Base-by-base conservation (phyloP, 1,140 invertebrate genomes). In the Anastrepha obliqua region DNA sequence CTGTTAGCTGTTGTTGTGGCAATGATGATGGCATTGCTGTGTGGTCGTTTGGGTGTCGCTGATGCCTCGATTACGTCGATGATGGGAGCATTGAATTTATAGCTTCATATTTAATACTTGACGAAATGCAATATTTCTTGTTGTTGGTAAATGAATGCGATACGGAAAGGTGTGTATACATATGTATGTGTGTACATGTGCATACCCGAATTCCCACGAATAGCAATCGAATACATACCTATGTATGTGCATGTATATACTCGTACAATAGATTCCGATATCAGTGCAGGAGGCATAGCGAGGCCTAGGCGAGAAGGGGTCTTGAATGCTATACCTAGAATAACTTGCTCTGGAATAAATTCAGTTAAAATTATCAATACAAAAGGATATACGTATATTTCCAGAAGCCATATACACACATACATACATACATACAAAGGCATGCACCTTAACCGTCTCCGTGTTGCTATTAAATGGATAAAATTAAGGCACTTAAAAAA, bases 91-190 rank as follows among this genome's bases (percentile, higher is more conserved):
- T 47, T 78, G 44, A 81, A 81, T 81, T 51, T 81, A 55, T 55
- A 20, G 74, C 74, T 81, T 81, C 20, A 81, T 81, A 81, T 81
- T 81, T 81, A n/a, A 55, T 81, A 58, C 74, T 81, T 55, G 74
- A 81, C 20, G 74, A 81, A 81, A 81, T 55, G 74, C 47, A 51
- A 81, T 58, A 55, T 8, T 81, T 81, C 74, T 81, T 81, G 74
- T 81, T 51, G 74, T 81, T 55, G 60, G 13, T 2, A 62, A 62
- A 62, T 13, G 60, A 5, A 17, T 20, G n/a, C 15, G 44, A 11
- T 47, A 2, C 13, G 64, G 20, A 5, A 6, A 7, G 8, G 64
- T 20, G 42, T 47, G 2, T 1, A 74, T 47, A 47, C 29, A 67
- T 67, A 67, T 3, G 13, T 42, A 67, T 0, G 67, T 70, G 42